Percentiles rank a stretch among this genome's conserved stretches.
These are phyloP conservation scores for Ceyx margarethae DNA, from an alignment of 2,113 vertebrate genomes.

Conservation along the genomic window DNA sequence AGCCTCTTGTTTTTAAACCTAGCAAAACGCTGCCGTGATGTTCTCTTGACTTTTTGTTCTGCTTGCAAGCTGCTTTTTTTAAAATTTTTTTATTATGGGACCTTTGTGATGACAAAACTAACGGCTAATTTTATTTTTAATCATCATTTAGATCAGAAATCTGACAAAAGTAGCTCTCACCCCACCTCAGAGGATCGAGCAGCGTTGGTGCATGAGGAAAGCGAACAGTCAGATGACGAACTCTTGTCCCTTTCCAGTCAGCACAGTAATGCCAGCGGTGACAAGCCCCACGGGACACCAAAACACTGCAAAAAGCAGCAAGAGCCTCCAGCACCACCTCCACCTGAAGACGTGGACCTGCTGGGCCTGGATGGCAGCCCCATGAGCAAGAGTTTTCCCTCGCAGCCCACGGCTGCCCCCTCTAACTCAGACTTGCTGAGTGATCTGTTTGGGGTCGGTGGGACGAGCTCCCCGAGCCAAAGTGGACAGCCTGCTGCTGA, in stretches of 20 bases:
- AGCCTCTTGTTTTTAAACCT: neutral
- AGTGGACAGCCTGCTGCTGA: slow-evolving; percentile 69
- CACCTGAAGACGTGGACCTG: slow-evolving; percentile 87
- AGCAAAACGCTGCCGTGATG: neutral
- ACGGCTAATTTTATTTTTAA: slow-evolving; percentile 47
- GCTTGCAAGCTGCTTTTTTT: neutral
- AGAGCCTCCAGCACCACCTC: slow-evolving; percentile 58
- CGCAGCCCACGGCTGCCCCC: slow-evolving; percentile 73
- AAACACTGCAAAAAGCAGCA: slow-evolving; percentile 77
- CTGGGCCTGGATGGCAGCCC: slow-evolving; percentile 85
- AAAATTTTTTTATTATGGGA: neutral
- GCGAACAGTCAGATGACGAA: slow-evolving; percentile 96
- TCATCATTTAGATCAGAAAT: slow-evolving; percentile 77
- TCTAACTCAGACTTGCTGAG: slow-evolving; percentile 89
- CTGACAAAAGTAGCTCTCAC: slow-evolving; percentile 78
- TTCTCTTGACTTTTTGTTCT: neutral
- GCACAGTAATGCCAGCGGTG: slow-evolving; percentile 82
- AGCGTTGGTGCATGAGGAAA: slow-evolving; percentile 87
- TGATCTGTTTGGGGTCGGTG: slow-evolving; percentile 85
- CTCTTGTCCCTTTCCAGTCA: slow-evolving; percentile 96
- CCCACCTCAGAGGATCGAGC: slow-evolving; percentile 82
- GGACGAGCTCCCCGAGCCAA: slow-evolving; percentile 53
- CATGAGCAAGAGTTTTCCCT: slow-evolving; percentile 71
- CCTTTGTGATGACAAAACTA: neutral
- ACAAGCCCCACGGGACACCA: slow-evolving; percentile 74